These are phyloP conservation scores for Indicator maculatus DNA, from an alignment of 2,113 vertebrate genomes.

Conservation along the genomic window DNA sequence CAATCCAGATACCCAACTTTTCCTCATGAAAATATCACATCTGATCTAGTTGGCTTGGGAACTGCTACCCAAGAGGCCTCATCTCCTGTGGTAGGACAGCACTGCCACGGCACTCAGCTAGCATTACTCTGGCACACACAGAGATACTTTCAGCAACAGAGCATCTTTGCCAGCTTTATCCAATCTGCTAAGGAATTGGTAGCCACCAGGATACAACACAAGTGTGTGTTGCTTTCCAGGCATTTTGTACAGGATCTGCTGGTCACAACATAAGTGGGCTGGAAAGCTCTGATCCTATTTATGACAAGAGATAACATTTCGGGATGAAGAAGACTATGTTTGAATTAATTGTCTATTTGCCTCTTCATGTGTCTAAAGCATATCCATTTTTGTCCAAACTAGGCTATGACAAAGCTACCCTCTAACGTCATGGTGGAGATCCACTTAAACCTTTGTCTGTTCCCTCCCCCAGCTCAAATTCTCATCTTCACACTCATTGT, in stretches of 20 bases:
- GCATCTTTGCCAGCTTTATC: not conserved
- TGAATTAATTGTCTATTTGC: slow-evolving; percentile 44
- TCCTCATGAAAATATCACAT: not conserved
- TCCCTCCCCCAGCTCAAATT: slow-evolving; percentile 62
- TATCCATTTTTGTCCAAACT: slow-evolving; percentile 13
- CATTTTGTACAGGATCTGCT: not conserved
- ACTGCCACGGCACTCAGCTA: not conserved
- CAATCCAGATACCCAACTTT: not conserved
- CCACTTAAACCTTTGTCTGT: slow-evolving; percentile 44
- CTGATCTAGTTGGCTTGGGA: not conserved
- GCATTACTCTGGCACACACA: not conserved
- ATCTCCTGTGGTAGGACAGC: not conserved
- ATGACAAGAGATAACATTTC: slow-evolving; percentile 8
- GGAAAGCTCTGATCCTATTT: slow-evolving; percentile 20
- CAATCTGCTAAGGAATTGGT: not conserved
- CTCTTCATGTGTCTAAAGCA: not conserved
- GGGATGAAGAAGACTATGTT: slow-evolving; percentile 44
- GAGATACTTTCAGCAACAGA: not conserved
- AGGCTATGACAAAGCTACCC: slow-evolving; percentile 34
- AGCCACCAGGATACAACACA: not conserved
- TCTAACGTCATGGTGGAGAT: slow-evolving; percentile 51
- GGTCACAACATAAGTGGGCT: not conserved
- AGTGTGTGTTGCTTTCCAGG: not conserved
- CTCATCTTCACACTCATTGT: slow-evolving; percentile 67
- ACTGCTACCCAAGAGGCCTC: not conserved